Evolutionary conservation across 2,888 invertebrate genomes (phyloP).

Genomic region (Aspidiotus destructor): DNA sequence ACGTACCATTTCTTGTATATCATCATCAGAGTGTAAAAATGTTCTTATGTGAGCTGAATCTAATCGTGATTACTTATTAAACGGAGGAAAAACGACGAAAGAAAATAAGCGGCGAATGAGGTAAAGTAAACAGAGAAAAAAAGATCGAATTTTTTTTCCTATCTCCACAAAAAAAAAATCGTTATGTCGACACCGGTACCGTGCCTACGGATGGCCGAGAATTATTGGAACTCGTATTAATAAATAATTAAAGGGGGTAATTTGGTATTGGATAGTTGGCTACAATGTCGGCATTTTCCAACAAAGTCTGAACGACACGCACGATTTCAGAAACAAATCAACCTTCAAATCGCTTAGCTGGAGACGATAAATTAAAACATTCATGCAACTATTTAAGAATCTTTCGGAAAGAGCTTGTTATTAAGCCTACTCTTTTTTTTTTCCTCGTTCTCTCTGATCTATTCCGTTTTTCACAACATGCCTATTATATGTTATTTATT

Average conservation of each 20-base stretch:
- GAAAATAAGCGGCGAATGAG: background rate
- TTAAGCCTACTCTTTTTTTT: background rate
- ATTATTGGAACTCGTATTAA: constrained; percentile 16
- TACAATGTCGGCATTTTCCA: constrained; percentile 25
- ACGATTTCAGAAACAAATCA: constrained; percentile 36
- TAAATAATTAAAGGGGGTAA: constrained; percentile 32
- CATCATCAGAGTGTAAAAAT: constrained; percentile 29
- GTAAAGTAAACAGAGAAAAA: constrained; percentile 3
- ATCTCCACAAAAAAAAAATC: background rate
- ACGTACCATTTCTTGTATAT: constrained; percentile 18
- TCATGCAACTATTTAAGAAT: constrained; percentile 33
- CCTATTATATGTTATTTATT: constrained; percentile 1
- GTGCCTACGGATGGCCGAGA: background rate
- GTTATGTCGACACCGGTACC: background rate
- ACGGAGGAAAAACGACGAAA: background rate
- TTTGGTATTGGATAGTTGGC: constrained; percentile 28
- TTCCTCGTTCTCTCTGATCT: background rate
- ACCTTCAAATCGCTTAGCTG: constrained; percentile 35
- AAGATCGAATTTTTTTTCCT: constrained; percentile 1
- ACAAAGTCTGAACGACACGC: constrained; percentile 34
- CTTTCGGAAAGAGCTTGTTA: background rate
- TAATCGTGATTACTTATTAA: background rate
- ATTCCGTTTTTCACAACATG: background rate
- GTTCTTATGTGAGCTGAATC: constrained; percentile 16
- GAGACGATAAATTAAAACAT: constrained; percentile 35